Evolutionary conservation across 2,888 invertebrate genomes (phyloP).

Genomic region (Noctua comes): DNA sequence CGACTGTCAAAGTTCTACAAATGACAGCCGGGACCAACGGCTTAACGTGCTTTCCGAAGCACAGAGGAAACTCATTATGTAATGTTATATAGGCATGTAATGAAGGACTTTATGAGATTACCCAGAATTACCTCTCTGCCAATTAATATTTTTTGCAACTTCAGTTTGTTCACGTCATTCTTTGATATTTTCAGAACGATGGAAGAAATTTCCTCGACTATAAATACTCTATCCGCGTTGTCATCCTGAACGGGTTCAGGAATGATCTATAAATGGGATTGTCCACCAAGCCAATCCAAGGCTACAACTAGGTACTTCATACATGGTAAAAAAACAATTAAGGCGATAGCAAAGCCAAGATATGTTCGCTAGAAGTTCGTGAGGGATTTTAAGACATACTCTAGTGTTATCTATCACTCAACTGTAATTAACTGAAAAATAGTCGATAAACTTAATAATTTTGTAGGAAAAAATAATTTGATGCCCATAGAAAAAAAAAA

Average conservation of each 20-base stretch:
- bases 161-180: neutral
- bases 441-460: neutral
- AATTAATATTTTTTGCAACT: neutral
- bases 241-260: neutral
- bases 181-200: neutral
- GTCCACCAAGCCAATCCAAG: neutral
- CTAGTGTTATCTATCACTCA: neutral
- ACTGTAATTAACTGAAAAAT: too few species aligned
- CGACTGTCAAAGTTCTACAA: too few species aligned
- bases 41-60: too few species aligned
- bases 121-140: neutral
- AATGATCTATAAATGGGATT: neutral
- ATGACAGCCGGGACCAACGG: too few species aligned
- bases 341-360: neutral
- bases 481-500: neutral
- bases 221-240: neutral
- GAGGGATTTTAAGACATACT: too few species aligned
- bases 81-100: neutral
- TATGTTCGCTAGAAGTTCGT: neutral
- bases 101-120: constrained; percentile 4
- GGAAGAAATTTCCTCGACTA: neutral
- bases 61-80: too few species aligned
- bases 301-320: neutral
- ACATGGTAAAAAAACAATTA: neutral
- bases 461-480: neutral